These are phyloP conservation scores for Pediacus dermestoides DNA, from an alignment of 2,888 invertebrate species.

Conservation along the genomic window DNA sequence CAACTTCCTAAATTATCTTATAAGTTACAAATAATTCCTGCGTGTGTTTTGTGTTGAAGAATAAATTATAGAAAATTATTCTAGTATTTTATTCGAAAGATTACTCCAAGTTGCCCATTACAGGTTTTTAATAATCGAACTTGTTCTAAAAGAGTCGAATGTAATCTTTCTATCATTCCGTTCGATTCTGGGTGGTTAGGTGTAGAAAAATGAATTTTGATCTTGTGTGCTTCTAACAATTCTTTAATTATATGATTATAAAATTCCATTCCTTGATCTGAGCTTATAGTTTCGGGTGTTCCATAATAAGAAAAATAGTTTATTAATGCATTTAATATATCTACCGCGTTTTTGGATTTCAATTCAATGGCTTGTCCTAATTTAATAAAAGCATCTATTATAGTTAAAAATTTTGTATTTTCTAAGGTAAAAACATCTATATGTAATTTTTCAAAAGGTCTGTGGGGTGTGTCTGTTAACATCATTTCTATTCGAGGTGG, in stretches of 20 bases:
- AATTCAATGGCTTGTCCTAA: conserved; percentile 2
- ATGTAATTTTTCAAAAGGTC: conserved; percentile 5
- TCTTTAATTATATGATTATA: conserved; percentile 2
- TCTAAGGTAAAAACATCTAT: conserved; percentile 6
- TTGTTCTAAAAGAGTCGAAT: conserved; percentile 4
- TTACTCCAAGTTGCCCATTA: no score
- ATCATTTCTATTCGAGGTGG: neutral
- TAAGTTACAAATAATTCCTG: no score
- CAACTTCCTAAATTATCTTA: no score
- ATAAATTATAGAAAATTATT: no score
- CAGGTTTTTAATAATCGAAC: neutral
- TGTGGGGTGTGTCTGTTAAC: neutral
- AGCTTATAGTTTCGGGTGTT: neutral
- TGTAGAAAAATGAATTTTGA: conserved; percentile 4
- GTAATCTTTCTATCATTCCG: conserved; percentile 1
- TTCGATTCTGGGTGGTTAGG: conserved; percentile 5
- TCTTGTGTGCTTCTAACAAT: conserved; percentile 1
- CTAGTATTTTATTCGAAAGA: no score
- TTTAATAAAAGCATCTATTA: conserved; percentile 7
- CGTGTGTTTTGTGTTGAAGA: no score
- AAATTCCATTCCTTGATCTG: conserved; percentile 2
- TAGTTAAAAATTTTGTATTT: neutral
- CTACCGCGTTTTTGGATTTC: neutral
- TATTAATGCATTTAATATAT: conserved; percentile 6
- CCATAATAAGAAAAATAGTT: conserved; percentile 4